phyloP scores from a whole-genome alignment of 2,888 invertebrate species.

The Chelonus formosanus region DNA sequence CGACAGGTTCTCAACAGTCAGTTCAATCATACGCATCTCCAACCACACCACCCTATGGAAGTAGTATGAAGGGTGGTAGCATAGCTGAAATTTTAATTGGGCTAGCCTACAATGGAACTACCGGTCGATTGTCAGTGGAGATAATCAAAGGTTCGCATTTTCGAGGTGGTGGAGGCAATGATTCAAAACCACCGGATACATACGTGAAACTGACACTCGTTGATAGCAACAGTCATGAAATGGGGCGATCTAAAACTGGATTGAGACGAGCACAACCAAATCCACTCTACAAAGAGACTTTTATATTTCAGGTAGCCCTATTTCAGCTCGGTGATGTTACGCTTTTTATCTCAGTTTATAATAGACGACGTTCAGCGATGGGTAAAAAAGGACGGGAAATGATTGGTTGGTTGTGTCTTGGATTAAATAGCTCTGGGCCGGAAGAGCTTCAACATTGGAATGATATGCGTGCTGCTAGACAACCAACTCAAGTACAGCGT shows the following conservation, averaged over 20 bases:
- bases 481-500: slow-evolving; percentile 89
- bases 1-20: slow-evolving; percentile 93
- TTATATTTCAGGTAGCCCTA: slow-evolving; percentile 95
- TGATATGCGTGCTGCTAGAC: slow-evolving; percentile 85
- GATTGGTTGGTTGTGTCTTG: slow-evolving; percentile 96
- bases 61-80: slow-evolving; percentile 81
- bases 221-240: slow-evolving; percentile 92
- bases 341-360: slow-evolving; percentile 92
- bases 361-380: slow-evolving; percentile 89
- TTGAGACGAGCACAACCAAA: slow-evolving; percentile 92
- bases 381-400: slow-evolving; percentile 93
- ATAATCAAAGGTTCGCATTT: slow-evolving; percentile 82
- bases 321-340: slow-evolving; percentile 96
- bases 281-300: slow-evolving; percentile 94
- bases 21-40: slow-evolving; percentile 66
- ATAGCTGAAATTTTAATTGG: slow-evolving; percentile 91
- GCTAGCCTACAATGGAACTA: slow-evolving; percentile 90
- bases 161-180: slow-evolving; percentile 65
- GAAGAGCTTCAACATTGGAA: slow-evolving; percentile 94
- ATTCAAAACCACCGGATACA: slow-evolving; percentile 83
- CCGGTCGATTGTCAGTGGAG: slow-evolving; percentile 92
- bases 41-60: slow-evolving; percentile 59
- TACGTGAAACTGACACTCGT: slow-evolving; percentile 92
- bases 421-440: slow-evolving; percentile 89
- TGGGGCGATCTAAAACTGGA: slow-evolving; percentile 92